Evolutionary conservation across 2,113 vertebrate species (phyloP).

Genomic region (Tyto alba): DNA sequence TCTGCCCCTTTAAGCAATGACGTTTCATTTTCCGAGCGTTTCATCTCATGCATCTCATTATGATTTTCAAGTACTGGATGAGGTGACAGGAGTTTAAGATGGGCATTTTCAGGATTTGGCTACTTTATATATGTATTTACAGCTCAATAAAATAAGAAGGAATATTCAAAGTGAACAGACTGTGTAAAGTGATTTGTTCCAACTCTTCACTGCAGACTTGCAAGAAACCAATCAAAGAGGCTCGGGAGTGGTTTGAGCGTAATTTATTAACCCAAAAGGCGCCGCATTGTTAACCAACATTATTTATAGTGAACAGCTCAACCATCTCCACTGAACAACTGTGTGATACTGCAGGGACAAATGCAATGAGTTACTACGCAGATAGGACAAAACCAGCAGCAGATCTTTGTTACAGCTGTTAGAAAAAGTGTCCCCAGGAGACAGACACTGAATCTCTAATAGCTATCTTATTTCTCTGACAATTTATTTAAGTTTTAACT

Average conservation of each 20-base stretch:
- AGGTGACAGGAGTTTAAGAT: background rate
- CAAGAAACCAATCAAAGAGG: constrained; percentile 39
- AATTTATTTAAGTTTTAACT: constrained; percentile 66
- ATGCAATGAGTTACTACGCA: constrained; percentile 54
- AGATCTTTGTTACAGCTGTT: constrained; percentile 60
- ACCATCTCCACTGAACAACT: constrained; percentile 31
- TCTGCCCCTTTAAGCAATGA: background rate
- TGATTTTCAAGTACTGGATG: background rate
- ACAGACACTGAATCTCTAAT: constrained; percentile 61
- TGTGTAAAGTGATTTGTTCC: constrained; percentile 40
- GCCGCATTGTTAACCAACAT: constrained; percentile 26
- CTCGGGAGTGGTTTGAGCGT: background rate
- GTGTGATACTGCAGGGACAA: constrained; percentile 42
- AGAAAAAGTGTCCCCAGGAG: constrained; percentile 54
- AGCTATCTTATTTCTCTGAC: constrained; percentile 63
- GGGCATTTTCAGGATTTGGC: background rate
- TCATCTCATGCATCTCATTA: background rate
- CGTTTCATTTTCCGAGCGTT: background rate
- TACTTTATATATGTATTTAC: background rate
- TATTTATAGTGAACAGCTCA: constrained; percentile 49
- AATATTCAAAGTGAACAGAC: constrained; percentile 30
- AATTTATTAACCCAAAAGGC: constrained; percentile 56
- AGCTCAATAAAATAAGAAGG: constrained; percentile 22
- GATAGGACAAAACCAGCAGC: constrained; percentile 47
- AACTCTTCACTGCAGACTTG: constrained; percentile 32